Evolutionary conservation across 2,888 invertebrate species (phyloP), one percentile per base, ranked within the genome.

Genomic region (Drosophila austrosaltans): DNA sequence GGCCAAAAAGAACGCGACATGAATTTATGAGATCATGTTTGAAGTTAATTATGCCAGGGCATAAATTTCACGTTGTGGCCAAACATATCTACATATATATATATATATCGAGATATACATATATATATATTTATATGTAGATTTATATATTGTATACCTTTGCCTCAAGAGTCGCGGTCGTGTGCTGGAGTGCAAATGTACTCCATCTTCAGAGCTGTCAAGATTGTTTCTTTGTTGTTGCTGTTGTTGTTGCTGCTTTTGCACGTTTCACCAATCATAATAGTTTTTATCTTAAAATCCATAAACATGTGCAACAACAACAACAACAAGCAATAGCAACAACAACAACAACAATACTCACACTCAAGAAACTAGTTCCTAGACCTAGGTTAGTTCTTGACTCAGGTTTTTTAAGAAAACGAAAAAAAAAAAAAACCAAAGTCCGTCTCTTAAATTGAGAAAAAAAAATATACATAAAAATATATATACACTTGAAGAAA

Each of bases 21-120:
- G 84, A 88, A 89, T 86, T 89, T 86, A 86, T 86, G 89, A 89
- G 84, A 81, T 87, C 90, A 88, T 87, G 81, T 89, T 89, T 78
- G 87, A 87, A 86, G 84, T 83, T 87, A 89, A 86, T 89, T 86
- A 86, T 89, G 86, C 87, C 87, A 77, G 72, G 76, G 89, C 89
- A 83, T 86, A 83, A 86, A 86, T 83, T 83, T 83, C 72, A 73
- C 61, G 74, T 48, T 25, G 48, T 48, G 48, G 48, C 48, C 48
- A 48, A 48, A 48, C 65, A 66, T 28, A 77, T 56, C 62, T 32
- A 66, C 22, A 44, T 22, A 44, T 8, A 40, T 20, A 57, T 7
- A 63, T 22, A 77, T 40, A 7, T 8, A 40, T 0, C 2, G 25
- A 42, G 42, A 25, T 25, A 22, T 48, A 16, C 25, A 10, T 8